Evolutionary conservation across 2,888 invertebrate genomes (phyloP).

Genomic region (Operophtera brumata): DNA sequence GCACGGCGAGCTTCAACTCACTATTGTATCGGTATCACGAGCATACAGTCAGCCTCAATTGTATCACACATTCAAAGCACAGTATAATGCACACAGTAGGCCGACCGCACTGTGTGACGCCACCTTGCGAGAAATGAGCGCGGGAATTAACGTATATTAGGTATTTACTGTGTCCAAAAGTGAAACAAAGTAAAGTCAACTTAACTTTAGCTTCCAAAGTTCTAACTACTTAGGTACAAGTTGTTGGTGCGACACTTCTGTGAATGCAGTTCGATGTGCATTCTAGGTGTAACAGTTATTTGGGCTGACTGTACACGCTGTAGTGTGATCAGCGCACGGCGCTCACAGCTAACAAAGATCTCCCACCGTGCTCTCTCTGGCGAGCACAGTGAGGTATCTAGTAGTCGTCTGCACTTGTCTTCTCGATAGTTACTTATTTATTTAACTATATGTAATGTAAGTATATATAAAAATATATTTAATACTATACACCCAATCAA

Average conservation of each 20-base stretch:
- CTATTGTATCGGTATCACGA: not conserved
- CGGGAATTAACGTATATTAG: too few species aligned
- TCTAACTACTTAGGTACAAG: too few species aligned
- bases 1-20: slow-evolving; percentile 9
- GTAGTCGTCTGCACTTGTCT: slow-evolving; percentile 22
- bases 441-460: slow-evolving; percentile 8
- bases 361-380: not conserved
- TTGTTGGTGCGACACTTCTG: too few species aligned
- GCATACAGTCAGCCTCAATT: not conserved
- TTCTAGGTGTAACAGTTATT: not conserved
- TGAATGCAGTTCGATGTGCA: not conserved
- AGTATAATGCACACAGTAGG: too few species aligned
- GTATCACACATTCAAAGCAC: not conserved
- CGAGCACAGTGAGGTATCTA: not conserved
- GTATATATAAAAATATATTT: slow-evolving; percentile 27
- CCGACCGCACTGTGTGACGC: too few species aligned
- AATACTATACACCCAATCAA: slow-evolving; percentile 28
- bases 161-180: too few species aligned
- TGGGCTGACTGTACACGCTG: slow-evolving; percentile 5
- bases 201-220: too few species aligned
- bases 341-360: not conserved
- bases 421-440: slow-evolving; percentile 19
- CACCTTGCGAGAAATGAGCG: too few species aligned
- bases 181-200: too few species aligned
- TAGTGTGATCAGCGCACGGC: not conserved